Base-by-base conservation (phyloP, 2,888 invertebrate genomes). In the Coleophora deauratella region DNA sequence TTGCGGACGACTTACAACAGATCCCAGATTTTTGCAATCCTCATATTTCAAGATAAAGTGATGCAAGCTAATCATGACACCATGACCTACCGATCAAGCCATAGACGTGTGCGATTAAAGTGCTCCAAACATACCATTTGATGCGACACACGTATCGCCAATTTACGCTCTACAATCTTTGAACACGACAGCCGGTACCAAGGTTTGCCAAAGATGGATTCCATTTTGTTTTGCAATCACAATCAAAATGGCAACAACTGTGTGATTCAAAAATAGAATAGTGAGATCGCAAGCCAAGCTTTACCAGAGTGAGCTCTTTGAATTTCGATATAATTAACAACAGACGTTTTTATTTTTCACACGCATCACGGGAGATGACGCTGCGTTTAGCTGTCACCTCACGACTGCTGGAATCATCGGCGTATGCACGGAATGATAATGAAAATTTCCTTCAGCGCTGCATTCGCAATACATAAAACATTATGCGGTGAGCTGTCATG, bases 371-470 rank as follows among this genome's bases (percentile, higher is more conserved):
- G 65, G 67, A 74, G 76, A 74, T 78, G 44, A 41, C 44, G 38
- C 30, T 36, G 62, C 62, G 63, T 63, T 80, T 74, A 59, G 59
- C 63, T 71, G 72, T 69, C 84, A 55, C 58, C 59, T 64, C 81
- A 80, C 80, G 81, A 73, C 67, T 69, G 73, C 64, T 73, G 69
- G 75, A 72, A 75, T 77, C 79, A 78, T 68, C 74, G 71, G 59
- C 67, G 73, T 68, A 52, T 58, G 68, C 71, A 77, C 78, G 74
- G 85, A 84, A 85, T 84, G 68, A 66, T 70, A 77, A 85, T 82
- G 73, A 67, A 78, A 72, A 67, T 79, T 79, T 80, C 78, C 80
- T 81, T 63, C 72, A 72, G 68, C 63, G 67, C 50, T 70, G 68
- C 71, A 72, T 65, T 66, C 52, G 68, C 59, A 63, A 78, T 78